phyloP scores from a whole-genome alignment of 2,797 vertebrate genomes.

The Coregonus sp. region DNA sequence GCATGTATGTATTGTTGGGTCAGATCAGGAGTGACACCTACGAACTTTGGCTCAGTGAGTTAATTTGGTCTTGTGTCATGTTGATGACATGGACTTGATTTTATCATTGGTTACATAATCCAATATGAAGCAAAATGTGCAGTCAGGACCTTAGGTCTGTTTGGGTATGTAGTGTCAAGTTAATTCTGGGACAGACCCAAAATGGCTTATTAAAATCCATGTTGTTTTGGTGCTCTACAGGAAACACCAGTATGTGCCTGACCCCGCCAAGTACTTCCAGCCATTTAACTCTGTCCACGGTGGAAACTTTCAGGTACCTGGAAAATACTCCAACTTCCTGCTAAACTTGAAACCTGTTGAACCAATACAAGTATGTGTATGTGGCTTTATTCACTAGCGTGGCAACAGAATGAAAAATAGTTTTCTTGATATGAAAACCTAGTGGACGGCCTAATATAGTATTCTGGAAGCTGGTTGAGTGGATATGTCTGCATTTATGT shows the following conservation, averaged over 20 bases:
- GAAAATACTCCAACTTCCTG: background rate
- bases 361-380: background rate
- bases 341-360: background rate
- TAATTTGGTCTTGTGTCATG: background rate
- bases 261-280: constrained; percentile 72
- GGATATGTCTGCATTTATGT: background rate
- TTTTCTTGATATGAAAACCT: background rate
- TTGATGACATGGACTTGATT: no score
- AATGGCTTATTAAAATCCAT: background rate
- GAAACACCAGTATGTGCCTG: constrained; percentile 58
- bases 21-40: background rate
- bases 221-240: constrained; percentile 27
- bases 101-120: background rate
- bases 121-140: background rate
- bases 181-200: background rate
- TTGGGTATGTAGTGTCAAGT: background rate
- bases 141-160: background rate
- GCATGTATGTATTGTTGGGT: background rate
- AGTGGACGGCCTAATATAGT: background rate
- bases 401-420: background rate
- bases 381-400: background rate
- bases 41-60: background rate
- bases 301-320: constrained; percentile 69
- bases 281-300: constrained; percentile 58
- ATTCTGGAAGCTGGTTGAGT: background rate